A percentile compares a stretch with the other conserved stretches of the same genome.
Evolutionary conservation across 2,888 invertebrate genomes (phyloP).

Genomic region (Azorinus chamasolen): DNA sequence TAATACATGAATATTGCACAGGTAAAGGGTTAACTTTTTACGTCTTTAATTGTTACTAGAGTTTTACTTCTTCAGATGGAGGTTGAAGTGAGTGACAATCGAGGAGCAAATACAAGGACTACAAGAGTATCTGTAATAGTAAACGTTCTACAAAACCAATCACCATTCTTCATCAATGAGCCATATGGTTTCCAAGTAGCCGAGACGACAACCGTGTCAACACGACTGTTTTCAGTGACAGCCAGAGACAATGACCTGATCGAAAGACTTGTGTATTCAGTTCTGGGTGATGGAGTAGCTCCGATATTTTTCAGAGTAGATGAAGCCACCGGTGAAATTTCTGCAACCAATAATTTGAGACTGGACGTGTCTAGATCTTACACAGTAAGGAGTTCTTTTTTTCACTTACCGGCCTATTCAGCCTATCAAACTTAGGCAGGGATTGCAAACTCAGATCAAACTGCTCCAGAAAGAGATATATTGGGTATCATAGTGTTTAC

Average conservation of each 20-base stretch:
- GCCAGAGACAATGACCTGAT: conserved; percentile 76
- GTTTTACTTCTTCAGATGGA: conserved; percentile 53
- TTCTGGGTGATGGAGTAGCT: conserved; percentile 68
- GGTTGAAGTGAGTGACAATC: conserved; percentile 72
- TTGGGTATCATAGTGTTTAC: too few species aligned
- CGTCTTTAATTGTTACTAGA: too few species aligned
- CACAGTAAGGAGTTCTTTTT: conserved; percentile 53
- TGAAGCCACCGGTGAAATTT: conserved; percentile 54
- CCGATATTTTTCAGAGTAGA: conserved; percentile 69
- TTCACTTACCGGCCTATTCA: too few species aligned
- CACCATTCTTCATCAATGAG: conserved; percentile 74
- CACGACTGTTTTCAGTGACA: conserved; percentile 64
- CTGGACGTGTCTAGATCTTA: conserved; percentile 62
- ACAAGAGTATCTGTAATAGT: conserved; percentile 72
- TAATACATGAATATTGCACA: too few species aligned
- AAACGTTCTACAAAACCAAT: conserved; percentile 73
- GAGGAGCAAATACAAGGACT: conserved; percentile 55
- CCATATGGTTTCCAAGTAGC: conserved; percentile 69
- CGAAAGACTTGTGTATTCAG: conserved; percentile 64
- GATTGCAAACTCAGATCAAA: too few species aligned
- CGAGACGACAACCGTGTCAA: conserved; percentile 59
- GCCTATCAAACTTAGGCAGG: too few species aligned
- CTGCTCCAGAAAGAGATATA: too few species aligned
- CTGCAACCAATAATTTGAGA: conserved; percentile 48
- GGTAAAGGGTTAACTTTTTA: too few species aligned